Evolutionary conservation across 2,797 vertebrate genomes (phyloP).

Genomic region (Myiotriccus ornatus): DNA sequence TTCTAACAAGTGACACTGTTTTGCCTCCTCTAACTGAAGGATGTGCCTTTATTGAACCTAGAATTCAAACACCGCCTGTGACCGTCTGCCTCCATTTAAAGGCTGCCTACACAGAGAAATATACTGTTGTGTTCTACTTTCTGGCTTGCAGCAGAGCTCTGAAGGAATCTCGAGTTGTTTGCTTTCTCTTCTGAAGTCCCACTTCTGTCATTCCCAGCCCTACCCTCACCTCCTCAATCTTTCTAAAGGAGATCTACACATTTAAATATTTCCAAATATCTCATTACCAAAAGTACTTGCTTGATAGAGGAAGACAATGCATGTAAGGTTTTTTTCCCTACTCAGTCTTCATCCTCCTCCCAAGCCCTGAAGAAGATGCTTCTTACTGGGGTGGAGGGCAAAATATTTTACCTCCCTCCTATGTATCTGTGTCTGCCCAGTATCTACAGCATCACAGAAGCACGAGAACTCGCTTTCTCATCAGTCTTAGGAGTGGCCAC

Average conservation of each 20-base stretch:
- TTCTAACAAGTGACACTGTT: background rate
- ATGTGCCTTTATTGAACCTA: slow-evolving; percentile 28
- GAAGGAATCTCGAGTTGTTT: background rate
- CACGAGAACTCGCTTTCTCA: background rate
- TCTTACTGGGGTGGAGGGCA: background rate
- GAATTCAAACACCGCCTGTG: background rate
- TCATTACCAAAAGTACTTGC: background rate
- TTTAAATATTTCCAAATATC: background rate
- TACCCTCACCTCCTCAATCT: background rate
- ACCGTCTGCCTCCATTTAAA: background rate
- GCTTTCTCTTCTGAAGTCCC: background rate
- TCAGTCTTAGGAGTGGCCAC: background rate
- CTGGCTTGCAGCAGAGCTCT: background rate
- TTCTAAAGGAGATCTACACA: background rate
- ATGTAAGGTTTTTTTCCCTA: background rate
- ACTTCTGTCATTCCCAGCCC: background rate
- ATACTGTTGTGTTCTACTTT: background rate
- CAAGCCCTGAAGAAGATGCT: background rate
- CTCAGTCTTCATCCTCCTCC: background rate
- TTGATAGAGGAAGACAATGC: background rate
- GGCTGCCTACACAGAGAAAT: background rate
- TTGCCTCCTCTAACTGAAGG: background rate
- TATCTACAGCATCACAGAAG: background rate
- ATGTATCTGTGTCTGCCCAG: background rate
- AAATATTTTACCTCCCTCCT: background rate